phyloP scores from a whole-genome alignment of 2,888 invertebrate genomes.

The Desoria tigrina region DNA sequence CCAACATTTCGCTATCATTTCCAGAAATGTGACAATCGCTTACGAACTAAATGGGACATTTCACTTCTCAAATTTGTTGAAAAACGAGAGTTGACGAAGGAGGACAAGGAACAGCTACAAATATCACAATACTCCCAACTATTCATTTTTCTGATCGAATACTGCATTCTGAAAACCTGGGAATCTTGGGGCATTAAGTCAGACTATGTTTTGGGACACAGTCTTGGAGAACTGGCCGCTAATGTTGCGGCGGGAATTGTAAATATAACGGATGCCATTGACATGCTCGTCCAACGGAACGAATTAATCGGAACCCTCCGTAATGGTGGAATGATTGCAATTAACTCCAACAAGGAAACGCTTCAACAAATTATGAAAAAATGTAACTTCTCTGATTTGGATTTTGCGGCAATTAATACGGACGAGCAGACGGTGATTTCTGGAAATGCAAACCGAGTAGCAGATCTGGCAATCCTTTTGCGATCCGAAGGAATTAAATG shows the following conservation, averaged over 20 bases:
- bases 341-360: background rate
- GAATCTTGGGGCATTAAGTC: constrained; percentile 29
- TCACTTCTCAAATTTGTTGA: no score
- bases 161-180: constrained; percentile 28
- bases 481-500: constrained; percentile 4
- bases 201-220: constrained; percentile 38
- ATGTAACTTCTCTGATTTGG: constrained; percentile 8
- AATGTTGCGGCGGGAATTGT: constrained; percentile 30
- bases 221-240: constrained; percentile 36
- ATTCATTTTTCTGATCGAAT: constrained; percentile 32
- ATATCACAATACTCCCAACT: no score
- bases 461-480: constrained; percentile 23
- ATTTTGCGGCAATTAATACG: constrained; percentile 42
- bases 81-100: no score
- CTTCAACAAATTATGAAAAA: background rate
- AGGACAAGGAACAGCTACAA: no score
- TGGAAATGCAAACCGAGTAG: constrained; percentile 22
- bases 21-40: no score
- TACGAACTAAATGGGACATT: no score
- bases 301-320: constrained; percentile 26
- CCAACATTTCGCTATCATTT: background rate
- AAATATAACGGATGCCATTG: constrained; percentile 27
- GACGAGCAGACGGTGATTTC: constrained; percentile 36
- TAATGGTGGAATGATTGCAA: constrained; percentile 22
- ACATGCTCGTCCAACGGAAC: constrained; percentile 28